Conservation (phyloP, 2,797 vertebrate genomes). For the Calcarius lapponicus region DNA sequence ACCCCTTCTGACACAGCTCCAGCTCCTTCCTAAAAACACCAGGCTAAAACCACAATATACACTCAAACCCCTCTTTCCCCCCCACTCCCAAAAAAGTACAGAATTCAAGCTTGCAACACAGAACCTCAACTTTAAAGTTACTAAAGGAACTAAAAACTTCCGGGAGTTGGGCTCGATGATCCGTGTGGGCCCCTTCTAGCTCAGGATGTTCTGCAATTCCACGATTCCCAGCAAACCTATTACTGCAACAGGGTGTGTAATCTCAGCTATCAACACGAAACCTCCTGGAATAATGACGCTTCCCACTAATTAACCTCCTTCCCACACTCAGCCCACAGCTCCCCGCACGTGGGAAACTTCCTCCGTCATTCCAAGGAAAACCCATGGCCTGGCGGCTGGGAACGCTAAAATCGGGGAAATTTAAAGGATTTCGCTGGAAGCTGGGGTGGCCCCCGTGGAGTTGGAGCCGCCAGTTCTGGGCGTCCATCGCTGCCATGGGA, state of each 20-base stretch:
- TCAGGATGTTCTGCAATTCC: background rate
- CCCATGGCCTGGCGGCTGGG: fast-evolving
- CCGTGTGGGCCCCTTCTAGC: background rate
- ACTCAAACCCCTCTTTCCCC: background rate
- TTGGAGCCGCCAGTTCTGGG: background rate
- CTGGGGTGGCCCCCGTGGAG: fast-evolving
- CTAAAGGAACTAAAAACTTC: background rate
- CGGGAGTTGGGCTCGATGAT: background rate
- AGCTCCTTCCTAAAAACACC: background rate
- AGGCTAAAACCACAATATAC: background rate
- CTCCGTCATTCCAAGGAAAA: background rate
- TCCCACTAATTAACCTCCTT: constrained; percentile 37
- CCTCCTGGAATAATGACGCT: constrained; percentile 21
- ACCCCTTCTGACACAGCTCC: background rate
- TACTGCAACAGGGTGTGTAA: background rate
- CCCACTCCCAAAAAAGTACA: fast-evolving
- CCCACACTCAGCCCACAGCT: constrained; percentile 36
- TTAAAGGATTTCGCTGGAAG: background rate
- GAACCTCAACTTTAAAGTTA: background rate
- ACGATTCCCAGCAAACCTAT: background rate
- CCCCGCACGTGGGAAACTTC: constrained; percentile 16
- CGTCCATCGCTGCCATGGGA: fast-evolving
- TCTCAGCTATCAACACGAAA: background rate
- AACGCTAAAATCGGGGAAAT: fast-evolving
- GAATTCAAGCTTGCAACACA: background rate